Percentiles rank a stretch among this genome's conserved stretches.
These are phyloP conservation scores for Nannobrachium achirus DNA, from an alignment of 2,113 vertebrate genomes.

Conservation along the genomic window DNA sequence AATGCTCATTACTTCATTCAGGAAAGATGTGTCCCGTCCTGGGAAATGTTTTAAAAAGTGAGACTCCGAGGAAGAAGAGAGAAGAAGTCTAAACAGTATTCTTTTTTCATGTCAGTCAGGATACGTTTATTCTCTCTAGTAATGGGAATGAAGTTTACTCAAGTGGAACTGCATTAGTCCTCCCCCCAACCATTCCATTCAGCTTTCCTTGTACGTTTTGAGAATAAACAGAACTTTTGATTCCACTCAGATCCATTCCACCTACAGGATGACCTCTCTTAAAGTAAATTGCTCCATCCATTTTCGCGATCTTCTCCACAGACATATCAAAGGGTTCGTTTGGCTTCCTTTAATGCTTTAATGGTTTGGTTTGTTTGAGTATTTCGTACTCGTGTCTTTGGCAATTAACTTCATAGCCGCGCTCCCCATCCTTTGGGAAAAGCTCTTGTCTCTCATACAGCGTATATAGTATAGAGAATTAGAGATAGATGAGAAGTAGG, in stretches of 20 bases:
- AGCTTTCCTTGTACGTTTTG: conserved; percentile 11
- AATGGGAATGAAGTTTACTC: conserved; percentile 50
- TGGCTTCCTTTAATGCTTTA: conserved; percentile 36
- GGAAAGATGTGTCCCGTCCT: conserved; percentile 60
- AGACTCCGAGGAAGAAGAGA: conserved; percentile 21
- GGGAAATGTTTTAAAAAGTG: conserved; percentile 49
- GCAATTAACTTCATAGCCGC: conserved; percentile 20
- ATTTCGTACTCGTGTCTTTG: conserved; percentile 2
- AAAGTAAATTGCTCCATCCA: conserved; percentile 28
- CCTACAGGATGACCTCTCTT: conserved; percentile 31
- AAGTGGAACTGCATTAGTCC: conserved; percentile 24
- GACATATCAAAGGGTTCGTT: conserved; percentile 30
- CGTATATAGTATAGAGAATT: too few species aligned
- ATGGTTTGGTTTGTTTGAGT: conserved; percentile 33
- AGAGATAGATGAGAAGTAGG: not conserved
- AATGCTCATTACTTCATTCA: conserved; percentile 67
- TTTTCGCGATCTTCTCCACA: conserved; percentile 29
- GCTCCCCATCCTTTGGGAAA: conserved; percentile 2
- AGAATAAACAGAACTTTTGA: conserved; percentile 51
- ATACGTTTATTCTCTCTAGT: conserved; percentile 27
- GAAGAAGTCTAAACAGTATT: conserved; percentile 34
- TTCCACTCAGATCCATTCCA: conserved; percentile 30
- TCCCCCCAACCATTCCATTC: conserved; percentile 39
- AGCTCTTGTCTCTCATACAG: not conserved
- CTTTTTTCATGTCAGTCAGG: conserved; percentile 36